Evolutionary conservation across 2,797 vertebrate species (phyloP), one percentile per base, ranked within the genome.

Genomic region (Pipistrellus kuhlii): DNA sequence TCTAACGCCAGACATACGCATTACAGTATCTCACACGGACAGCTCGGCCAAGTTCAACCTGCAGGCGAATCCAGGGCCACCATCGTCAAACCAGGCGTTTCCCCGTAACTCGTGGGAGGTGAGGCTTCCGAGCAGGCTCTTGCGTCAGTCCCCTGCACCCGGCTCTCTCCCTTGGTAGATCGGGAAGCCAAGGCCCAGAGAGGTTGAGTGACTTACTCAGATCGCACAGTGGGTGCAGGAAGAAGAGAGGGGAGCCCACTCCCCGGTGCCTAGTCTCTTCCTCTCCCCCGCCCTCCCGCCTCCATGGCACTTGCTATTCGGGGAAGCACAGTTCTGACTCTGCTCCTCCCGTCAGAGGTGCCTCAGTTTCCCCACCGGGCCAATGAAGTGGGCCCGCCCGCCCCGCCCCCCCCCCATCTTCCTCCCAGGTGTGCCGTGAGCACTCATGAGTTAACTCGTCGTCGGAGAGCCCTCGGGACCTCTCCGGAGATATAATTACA

Each of bases 401-500:
- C 9, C 38, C 38, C 38, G 38, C 38, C 13, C 8, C 8, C 7
- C 62, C 6, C 6, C 1, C 4, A 32, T 44, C 30, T 85, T 75
- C 15, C 6, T 17, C 81, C 44, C 68, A 72, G 84, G 89, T 94
- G 64, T 82, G 51, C 76, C 3, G 1, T 23, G 88, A 76, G 6
- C 86, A 66, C 66, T 59, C 57, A 91, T 0, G 95, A 80, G 89
- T 96, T 96, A 95, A 96, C 44, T 0, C 0, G 30, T 0, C 0
- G 30, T n/a, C 71, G 15, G 11, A 38, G 57, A 73, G 71, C 11
- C 90, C 80, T 27, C 35, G 32, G 88, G 69, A 32, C 88, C 71
- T 89, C n/a, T 0, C 41, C 9, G 2, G 77, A 89, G 93, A 76
- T 76, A 51, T 95, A 97, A 97, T 97, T 94, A 96, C 96, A 94